These are phyloP conservation scores for Zaprionus inermis DNA, from an alignment of 1,140 invertebrate genomes.

Conservation along the genomic window DNA sequence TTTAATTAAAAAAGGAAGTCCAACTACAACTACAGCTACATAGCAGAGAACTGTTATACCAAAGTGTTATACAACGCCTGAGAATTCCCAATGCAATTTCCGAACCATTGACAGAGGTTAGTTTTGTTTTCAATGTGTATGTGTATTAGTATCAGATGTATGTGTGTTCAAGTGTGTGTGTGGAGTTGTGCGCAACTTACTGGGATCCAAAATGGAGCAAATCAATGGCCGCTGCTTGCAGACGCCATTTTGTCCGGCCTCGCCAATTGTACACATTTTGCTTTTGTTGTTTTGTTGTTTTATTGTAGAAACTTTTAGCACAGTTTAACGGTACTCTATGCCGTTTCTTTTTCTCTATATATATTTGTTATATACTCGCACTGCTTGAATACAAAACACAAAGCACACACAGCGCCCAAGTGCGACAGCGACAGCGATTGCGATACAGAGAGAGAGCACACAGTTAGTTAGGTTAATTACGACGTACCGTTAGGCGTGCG, in stretches of 20 bases:
- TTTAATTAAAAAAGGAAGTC: background rate
- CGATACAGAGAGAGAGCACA: too few relatives aligned
- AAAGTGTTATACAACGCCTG: slow-evolving; percentile 57
- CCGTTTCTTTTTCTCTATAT: slow-evolving; percentile 25
- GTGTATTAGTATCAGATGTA: slow-evolving; percentile 7
- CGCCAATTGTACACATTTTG: slow-evolving; percentile 65
- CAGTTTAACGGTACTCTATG: slow-evolving; percentile 29
- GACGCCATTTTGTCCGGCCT: slow-evolving; percentile 77
- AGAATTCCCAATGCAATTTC: slow-evolving; percentile 21
- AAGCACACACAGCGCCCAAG: slow-evolving; percentile 45
- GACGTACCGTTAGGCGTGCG: slow-evolving; percentile 42
- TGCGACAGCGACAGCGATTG: slow-evolving; percentile 34
- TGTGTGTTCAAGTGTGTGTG: slow-evolving; percentile 30
- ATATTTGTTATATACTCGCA: slow-evolving; percentile 34
- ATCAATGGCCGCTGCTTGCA: slow-evolving; percentile 79
- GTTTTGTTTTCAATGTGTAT: slow-evolving; percentile 56
- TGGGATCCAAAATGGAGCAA: slow-evolving; percentile 83
- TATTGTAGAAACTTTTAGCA: slow-evolving; percentile 23
- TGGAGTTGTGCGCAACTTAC: slow-evolving; percentile 65
- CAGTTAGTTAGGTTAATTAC: slow-evolving; percentile 48
- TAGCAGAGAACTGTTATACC: slow-evolving; percentile 5
- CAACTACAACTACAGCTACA: slow-evolving; percentile 4
- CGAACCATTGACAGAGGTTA: slow-evolving; percentile 66
- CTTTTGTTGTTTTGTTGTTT: slow-evolving; percentile 24
- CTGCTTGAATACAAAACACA: slow-evolving; percentile 28